Evolutionary conservation across 2,113 vertebrate species (phyloP).

Genomic region (Gadus chalcogrammus): DNA sequence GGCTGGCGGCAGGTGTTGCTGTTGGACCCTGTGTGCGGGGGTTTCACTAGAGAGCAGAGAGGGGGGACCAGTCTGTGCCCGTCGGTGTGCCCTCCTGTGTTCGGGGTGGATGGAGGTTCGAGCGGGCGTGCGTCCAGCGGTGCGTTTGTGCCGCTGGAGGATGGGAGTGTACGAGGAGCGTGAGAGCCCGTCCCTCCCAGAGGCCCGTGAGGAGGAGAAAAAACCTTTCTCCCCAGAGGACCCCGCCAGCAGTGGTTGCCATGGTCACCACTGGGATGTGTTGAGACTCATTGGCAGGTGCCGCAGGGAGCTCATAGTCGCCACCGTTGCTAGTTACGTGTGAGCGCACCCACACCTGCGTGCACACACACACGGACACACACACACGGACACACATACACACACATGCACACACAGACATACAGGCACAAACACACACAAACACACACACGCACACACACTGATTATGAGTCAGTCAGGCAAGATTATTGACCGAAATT

Average conservation of each 20-base stretch:
- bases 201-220: neutral
- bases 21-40: no score
- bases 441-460: neutral
- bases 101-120: constrained; percentile 12
- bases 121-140: constrained; percentile 11
- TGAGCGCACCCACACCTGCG: neutral
- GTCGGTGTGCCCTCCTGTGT: neutral
- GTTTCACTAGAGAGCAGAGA: no score
- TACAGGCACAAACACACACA: no score
- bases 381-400: no score
- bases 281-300: constrained; percentile 41
- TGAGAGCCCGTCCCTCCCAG: neutral
- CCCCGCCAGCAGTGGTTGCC: constrained; percentile 32
- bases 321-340: neutral
- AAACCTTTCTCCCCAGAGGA: constrained; percentile 27
- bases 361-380: neutral
- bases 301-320: constrained; percentile 26
- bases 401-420: no score
- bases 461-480: no score
- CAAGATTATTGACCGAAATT: no score
- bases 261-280: constrained; percentile 48
- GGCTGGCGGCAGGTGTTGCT: no score
- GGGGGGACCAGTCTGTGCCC: neutral
- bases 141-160: neutral
- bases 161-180: neutral